Percentiles rank a stretch among this genome's conserved stretches.
Evolutionary conservation across 2,888 invertebrate species (phyloP).

Genomic region (Oscheius onirici): DNA sequence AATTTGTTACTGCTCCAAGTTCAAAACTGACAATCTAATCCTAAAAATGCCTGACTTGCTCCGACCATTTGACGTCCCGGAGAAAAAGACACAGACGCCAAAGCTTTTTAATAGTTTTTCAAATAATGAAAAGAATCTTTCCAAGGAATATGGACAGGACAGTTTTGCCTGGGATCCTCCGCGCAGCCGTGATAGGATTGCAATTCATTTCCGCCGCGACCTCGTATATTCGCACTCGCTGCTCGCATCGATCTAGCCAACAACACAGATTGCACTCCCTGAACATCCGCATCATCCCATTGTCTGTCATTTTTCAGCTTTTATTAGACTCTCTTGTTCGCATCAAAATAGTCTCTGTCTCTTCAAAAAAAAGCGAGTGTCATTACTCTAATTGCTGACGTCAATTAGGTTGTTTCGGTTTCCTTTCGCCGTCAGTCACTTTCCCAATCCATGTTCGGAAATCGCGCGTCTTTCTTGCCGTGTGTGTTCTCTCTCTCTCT

Average conservation of each 20-base stretch:
- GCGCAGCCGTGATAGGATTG: conserved; percentile 32
- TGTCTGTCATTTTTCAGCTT: conserved; percentile 1
- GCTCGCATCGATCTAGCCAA: conserved; percentile 27
- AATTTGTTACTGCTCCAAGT: too few species aligned
- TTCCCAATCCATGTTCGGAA: conserved; percentile 2
- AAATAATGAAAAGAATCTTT: not conserved
- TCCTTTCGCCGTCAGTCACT: not conserved
- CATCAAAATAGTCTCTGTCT: not conserved
- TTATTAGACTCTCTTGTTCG: not conserved
- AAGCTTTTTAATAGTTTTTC: too few species aligned
- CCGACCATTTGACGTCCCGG: too few species aligned
- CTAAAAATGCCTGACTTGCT: too few species aligned
- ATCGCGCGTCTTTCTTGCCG: conserved; percentile 19
- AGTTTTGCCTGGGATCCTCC: not conserved
- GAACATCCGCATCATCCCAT: conserved; percentile 33
- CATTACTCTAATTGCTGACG: not conserved
- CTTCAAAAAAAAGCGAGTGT: not conserved
- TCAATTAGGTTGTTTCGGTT: not conserved
- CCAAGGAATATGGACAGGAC: not conserved
- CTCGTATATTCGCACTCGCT: conserved; percentile 31
- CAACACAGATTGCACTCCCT: conserved; percentile 34
- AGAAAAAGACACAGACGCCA: too few species aligned
- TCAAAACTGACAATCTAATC: too few species aligned
- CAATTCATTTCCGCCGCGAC: conserved; percentile 33
- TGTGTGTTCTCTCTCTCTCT: not conserved